Evolutionary conservation across 2,888 invertebrate species (phyloP).

Genomic region (Mylabris sibirica): DNA sequence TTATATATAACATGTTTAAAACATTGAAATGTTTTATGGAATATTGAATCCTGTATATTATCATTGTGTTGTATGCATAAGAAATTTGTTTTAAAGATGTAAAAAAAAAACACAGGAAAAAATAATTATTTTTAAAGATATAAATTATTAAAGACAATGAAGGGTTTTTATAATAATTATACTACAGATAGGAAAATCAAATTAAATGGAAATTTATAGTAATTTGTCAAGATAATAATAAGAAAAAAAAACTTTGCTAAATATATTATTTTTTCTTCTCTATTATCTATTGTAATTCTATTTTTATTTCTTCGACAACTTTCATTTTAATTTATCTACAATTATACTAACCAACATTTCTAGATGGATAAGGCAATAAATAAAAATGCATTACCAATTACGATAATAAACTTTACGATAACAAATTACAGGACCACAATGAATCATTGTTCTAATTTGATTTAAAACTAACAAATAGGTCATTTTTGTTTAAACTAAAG

Average conservation of each 20-base stretch:
- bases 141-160: background rate
- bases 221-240: background rate
- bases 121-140: background rate
- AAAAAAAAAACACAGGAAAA: too few species aligned
- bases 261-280: background rate
- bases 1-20: conserved; percentile 64
- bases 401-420: too few species aligned
- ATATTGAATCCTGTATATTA: conserved; percentile 67
- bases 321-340: too few species aligned
- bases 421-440: too few species aligned
- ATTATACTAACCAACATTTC: too few species aligned
- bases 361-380: too few species aligned
- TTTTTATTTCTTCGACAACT: background rate
- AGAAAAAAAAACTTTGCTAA: background rate
- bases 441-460: too few species aligned
- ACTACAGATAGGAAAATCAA: background rate
- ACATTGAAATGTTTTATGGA: conserved; percentile 66
- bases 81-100: background rate
- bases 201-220: background rate
- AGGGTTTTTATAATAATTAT: background rate
- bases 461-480: too few species aligned
- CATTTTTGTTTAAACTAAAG: too few species aligned
- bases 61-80: conserved; percentile 51
- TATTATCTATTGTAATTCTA: background rate
- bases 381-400: too few species aligned